These are phyloP conservation scores for Rhabdomys pumilio DNA, from an alignment of 2,797 vertebrate genomes.

Conservation along the genomic window DNA sequence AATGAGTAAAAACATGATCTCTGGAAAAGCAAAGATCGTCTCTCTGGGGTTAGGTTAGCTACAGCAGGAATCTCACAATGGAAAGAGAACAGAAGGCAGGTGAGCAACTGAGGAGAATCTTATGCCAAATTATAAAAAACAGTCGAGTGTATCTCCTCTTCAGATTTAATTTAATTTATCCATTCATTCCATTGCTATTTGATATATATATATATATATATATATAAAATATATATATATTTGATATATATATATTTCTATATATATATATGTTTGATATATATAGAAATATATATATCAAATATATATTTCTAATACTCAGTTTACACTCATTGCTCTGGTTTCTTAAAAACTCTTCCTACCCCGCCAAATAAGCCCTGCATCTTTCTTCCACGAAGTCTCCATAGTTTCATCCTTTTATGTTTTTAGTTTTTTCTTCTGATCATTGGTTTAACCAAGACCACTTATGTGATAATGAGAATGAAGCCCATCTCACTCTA, in stretches of 20 bases:
- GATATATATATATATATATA: too few relatives aligned
- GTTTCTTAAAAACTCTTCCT: background rate
- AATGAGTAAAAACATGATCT: background rate
- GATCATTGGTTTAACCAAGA: background rate
- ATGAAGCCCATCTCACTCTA: background rate
- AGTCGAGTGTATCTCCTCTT: background rate
- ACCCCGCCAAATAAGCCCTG: too few relatives aligned
- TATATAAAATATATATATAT: too few relatives aligned
- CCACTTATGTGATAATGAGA: background rate
- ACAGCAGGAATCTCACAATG: background rate
- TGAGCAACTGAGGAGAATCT: background rate
- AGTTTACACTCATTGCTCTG: background rate
- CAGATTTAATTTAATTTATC: background rate
- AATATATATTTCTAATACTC: too few relatives aligned
- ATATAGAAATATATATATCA: too few relatives aligned
- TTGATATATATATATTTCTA: too few relatives aligned
- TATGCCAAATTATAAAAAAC: background rate
- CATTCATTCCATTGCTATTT: too few relatives aligned
- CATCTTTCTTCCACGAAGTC: background rate
- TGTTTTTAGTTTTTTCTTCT: background rate
- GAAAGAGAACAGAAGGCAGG: background rate
- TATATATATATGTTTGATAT: too few relatives aligned
- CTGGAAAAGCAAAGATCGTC: accelerated
- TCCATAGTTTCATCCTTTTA: background rate
- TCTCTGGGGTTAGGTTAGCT: accelerated